These are phyloP conservation scores for Polyploca ridens DNA, from an alignment of 2,888 invertebrate species.

Conservation along the genomic window DNA sequence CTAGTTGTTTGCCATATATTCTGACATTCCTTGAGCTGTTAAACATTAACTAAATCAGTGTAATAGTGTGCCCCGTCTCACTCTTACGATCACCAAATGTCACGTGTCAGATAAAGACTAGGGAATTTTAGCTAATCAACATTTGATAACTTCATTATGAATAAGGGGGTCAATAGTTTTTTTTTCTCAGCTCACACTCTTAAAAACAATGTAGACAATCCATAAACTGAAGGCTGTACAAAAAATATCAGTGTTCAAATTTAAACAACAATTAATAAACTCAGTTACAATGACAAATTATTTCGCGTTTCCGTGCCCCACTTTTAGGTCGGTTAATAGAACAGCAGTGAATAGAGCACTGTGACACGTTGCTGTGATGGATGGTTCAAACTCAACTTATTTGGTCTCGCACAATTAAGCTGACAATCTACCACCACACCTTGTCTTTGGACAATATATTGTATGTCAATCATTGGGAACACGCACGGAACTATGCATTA, in stretches of 20 bases:
- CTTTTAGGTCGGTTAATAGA: slow-evolving; percentile 65
- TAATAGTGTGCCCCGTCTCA: no score
- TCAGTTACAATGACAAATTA: slow-evolving; percentile 64
- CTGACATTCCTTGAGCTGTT: no score
- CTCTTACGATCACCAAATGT: no score
- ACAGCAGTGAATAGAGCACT: slow-evolving; percentile 55
- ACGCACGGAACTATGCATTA: slow-evolving; percentile 66
- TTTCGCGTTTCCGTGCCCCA: slow-evolving; percentile 58
- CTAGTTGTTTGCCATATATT: background rate
- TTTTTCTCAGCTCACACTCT: no score
- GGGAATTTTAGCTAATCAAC: no score
- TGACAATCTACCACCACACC: slow-evolving; percentile 72
- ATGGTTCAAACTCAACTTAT: slow-evolving; percentile 64
- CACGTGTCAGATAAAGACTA: no score
- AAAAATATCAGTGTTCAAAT: slow-evolving; percentile 18
- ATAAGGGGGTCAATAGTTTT: no score
- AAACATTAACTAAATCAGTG: no score
- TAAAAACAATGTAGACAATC: background rate
- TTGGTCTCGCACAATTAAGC: slow-evolving; percentile 71
- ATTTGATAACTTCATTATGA: no score
- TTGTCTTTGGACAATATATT: slow-evolving; percentile 73
- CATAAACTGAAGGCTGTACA: background rate
- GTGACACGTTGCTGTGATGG: slow-evolving; percentile 68
- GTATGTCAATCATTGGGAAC: slow-evolving; percentile 70
- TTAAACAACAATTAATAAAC: slow-evolving; percentile 37